These are phyloP conservation scores for Lethenteron reissneri DNA, from an alignment of 2,113 vertebrate species.

Conservation along the genomic window DNA sequence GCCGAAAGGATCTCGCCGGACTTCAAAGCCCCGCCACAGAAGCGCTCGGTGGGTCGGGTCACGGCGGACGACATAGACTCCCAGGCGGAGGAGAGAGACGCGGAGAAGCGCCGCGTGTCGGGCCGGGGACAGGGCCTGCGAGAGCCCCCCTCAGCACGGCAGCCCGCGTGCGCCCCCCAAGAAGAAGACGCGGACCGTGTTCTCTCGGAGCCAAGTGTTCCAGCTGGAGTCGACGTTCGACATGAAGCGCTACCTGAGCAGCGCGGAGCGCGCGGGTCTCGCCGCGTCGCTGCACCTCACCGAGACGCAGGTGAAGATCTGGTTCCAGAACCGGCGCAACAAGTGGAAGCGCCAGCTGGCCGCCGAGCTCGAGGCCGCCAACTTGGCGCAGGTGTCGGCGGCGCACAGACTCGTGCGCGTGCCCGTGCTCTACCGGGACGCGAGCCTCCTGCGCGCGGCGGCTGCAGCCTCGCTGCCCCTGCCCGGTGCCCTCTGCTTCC, in stretches of 20 bases:
- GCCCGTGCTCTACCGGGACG: slow-evolving; percentile 63
- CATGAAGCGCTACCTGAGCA: slow-evolving; percentile 56
- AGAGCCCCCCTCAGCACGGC: slow-evolving; percentile 2
- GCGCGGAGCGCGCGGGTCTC: slow-evolving; percentile 46
- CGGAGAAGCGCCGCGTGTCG: not conserved
- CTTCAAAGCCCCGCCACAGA: not conserved
- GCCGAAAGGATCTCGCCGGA: slow-evolving; percentile 2
- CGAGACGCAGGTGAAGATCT: slow-evolving; percentile 70
- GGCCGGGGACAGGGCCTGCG: not conserved
- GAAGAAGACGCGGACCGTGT: slow-evolving; percentile 67
- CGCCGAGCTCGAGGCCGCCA: slow-evolving; percentile 52
- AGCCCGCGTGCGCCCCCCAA: slow-evolving; percentile 20
- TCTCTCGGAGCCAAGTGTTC: slow-evolving; percentile 58
- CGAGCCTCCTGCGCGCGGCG: not conserved
- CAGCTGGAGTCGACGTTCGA: slow-evolving; percentile 65
- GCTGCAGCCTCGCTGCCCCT: not conserved
- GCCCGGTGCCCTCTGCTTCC: slow-evolving; percentile 1
- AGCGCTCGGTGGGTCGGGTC: not conserved
- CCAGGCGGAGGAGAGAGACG: not conserved
- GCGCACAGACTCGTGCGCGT: slow-evolving; percentile 58
- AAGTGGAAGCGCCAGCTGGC: slow-evolving; percentile 71
- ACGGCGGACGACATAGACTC: not conserved
- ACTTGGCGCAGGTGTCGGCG: slow-evolving; percentile 31
- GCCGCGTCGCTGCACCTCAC: slow-evolving; percentile 49
- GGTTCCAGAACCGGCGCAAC: slow-evolving; percentile 65